These are phyloP conservation scores for Panulirus ornatus DNA, from an alignment of 1,140 invertebrate genomes.

Conservation along the genomic window DNA sequence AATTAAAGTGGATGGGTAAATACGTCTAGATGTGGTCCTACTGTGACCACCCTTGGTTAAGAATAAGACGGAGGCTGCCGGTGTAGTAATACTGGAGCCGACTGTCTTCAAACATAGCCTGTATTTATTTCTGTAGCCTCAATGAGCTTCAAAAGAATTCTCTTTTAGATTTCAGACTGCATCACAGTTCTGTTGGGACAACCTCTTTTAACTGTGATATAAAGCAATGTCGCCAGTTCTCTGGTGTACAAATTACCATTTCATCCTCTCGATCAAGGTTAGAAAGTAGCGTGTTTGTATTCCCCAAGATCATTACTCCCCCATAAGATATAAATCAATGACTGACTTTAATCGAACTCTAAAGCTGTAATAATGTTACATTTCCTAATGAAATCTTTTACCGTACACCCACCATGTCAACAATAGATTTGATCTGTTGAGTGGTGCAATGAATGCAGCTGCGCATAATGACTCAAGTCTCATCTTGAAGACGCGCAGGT, in stretches of 20 bases:
- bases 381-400: too few species aligned
- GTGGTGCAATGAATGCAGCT: background rate
- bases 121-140: background rate
- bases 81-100: background rate
- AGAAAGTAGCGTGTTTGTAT: background rate
- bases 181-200: background rate
- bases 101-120: background rate
- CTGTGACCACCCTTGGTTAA: too few species aligned
- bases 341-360: constrained; percentile 6
- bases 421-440: background rate
- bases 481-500: too few species aligned
- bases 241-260: background rate
- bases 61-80: too few species aligned
- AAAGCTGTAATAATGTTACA: background rate
- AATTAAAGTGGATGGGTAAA: background rate
- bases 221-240: background rate
- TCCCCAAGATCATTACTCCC: background rate
- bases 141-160: too few species aligned
- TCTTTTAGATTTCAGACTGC: background rate
- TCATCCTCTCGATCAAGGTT: background rate
- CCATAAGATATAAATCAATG: background rate
- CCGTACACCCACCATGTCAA: too few species aligned
- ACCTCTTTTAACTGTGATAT: background rate
- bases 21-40: background rate
- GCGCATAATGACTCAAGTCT: background rate